These are phyloP conservation scores for Antennarius maculatus DNA, from an alignment of 2,797 vertebrate genomes.

Conservation along the genomic window DNA sequence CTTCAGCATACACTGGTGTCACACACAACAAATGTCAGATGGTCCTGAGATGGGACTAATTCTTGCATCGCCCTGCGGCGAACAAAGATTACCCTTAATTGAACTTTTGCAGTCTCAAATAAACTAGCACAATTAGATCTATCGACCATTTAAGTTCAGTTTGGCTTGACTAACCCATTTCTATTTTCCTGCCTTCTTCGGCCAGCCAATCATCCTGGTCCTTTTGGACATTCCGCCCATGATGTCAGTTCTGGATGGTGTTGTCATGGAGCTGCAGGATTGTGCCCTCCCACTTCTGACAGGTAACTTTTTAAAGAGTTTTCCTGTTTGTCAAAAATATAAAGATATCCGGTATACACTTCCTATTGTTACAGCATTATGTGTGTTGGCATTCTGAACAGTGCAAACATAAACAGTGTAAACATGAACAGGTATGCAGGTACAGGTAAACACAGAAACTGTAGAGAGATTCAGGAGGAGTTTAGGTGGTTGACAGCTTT, in stretches of 20 bases:
- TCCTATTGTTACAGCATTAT: no score
- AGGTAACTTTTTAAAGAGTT: constrained; percentile 75
- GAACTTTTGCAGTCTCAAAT: constrained; percentile 18
- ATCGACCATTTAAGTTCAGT: constrained; percentile 8
- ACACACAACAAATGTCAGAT: constrained; percentile 18
- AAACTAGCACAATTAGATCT: constrained; percentile 55
- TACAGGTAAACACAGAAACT: no score
- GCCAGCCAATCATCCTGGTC: constrained; percentile 87
- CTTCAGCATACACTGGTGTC: not conserved
- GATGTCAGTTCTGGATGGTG: constrained; percentile 91
- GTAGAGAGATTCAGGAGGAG: no score
- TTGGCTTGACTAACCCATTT: constrained; percentile 4
- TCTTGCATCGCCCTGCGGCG: not conserved
- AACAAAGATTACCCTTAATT: constrained; percentile 51
- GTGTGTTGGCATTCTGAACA: no score
- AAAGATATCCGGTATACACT: no score
- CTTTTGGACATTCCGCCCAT: constrained; percentile 94
- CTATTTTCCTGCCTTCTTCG: not conserved
- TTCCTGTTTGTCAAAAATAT: no score
- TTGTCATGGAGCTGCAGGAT: constrained; percentile 97
- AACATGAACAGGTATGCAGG: no score
- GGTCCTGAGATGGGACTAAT: constrained; percentile 19
- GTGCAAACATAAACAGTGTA: no score
- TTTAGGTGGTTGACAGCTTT: no score
- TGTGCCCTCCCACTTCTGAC: constrained; percentile 92